A percentile compares a stretch with the other conserved stretches of the same genome.
Conservation (phyloP, 2,113 vertebrate genomes). For the Marmota flaviventris region DNA sequence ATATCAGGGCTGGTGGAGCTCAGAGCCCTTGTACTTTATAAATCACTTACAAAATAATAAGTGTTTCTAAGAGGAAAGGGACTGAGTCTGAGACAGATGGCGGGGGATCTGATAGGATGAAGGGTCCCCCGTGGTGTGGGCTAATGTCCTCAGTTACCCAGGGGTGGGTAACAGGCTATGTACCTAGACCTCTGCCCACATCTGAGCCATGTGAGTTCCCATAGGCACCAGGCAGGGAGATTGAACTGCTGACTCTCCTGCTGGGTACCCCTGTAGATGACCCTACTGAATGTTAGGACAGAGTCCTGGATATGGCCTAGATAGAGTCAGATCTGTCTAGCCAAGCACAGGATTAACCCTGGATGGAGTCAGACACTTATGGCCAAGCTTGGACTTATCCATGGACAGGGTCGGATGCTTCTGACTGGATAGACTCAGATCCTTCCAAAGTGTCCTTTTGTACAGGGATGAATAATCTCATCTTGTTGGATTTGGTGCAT, state of each 20-base stretch:
- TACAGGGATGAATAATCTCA: background rate
- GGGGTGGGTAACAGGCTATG: background rate
- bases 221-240: background rate
- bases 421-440: background rate
- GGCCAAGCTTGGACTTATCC: background rate
- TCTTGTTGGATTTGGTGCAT: background rate
- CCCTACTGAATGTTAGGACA: background rate
- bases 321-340: background rate
- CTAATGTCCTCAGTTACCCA: background rate
- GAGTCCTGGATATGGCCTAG: background rate
- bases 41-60: constrained; percentile 8
- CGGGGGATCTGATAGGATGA: background rate
- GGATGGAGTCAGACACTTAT: too few relatives aligned
- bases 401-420: background rate
- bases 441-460: background rate
- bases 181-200: background rate
- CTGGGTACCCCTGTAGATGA: background rate
- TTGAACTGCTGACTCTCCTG: background rate
- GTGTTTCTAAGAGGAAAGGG: constrained; percentile 9
- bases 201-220: background rate
- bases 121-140: accelerated
- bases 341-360: background rate
- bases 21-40: background rate
- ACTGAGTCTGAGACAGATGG: background rate
- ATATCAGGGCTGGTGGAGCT: background rate